Evolutionary conservation across 2,797 vertebrate genomes (phyloP), one percentile per base, ranked within the genome.

Genomic region (Balearica regulorum): DNA sequence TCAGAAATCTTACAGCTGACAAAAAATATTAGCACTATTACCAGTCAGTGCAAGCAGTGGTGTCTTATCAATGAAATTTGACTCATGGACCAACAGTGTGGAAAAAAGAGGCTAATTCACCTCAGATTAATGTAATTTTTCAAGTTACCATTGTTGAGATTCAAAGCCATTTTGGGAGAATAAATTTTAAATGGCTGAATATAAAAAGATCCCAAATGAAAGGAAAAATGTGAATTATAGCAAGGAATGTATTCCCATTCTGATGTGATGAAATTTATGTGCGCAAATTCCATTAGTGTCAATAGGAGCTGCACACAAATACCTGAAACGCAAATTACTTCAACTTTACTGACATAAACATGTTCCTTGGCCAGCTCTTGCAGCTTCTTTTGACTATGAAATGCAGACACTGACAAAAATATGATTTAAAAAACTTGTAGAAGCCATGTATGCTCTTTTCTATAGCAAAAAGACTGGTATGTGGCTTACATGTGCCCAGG

Each of bases 121-220:
- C 71, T 94, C 71, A 78, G 71, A 83, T 88, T 68, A 72, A 71
- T 76, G 35, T 53, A 83, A 83, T 86, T 92, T 93, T 94, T 92
- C 80, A 82, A 60, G 69, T 83, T 85, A 86, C 61, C 35, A 29
- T 35, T 79, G 75, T 37, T 83, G 44, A 92, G 72, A 83, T 77
- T 85, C 76, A 72, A 65, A 92, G 51, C 66, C 80, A 83, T 89
- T 86, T 79, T 76, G 24, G 17, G 49, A 87, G n/a, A 89, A 71
- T 80, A 86, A 78, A 83, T 91, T 76, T 86, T 80, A 70, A 65
- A 88, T 51, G 62, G 44, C 14, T 76, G 64, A 84, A 71, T 76
- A 70, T 39, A 44, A 80, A 84, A 84, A 76, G 57, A 71, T 31
- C 16, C 46, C 33, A 80, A 80, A 70, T 55, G 41, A 91, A 84